Evolutionary conservation across 2,888 invertebrate species (phyloP).

Genomic region (Scaeva pyrastri): DNA sequence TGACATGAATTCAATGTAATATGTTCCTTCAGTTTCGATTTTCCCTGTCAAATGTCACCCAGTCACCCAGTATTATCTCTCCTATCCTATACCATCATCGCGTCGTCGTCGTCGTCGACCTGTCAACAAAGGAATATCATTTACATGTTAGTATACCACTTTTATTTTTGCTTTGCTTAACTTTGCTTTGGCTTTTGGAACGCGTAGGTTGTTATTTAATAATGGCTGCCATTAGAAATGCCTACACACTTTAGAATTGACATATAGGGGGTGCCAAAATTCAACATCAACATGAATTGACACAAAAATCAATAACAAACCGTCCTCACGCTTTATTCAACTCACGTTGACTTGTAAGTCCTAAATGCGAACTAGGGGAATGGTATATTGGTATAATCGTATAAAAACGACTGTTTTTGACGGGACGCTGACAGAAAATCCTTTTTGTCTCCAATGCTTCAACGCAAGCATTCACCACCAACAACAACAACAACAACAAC

Average conservation of each 20-base stretch:
- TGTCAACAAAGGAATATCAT: slow-evolving; percentile 70
- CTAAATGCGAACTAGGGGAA: neutral
- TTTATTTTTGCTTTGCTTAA: neutral
- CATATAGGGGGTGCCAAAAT: slow-evolving; percentile 35
- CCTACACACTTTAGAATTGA: slow-evolving; percentile 39
- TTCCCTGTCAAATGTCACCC: slow-evolving; percentile 64
- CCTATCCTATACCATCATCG: neutral
- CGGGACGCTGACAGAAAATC: slow-evolving; percentile 56
- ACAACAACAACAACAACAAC: slow-evolving; percentile 1
- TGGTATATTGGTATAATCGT: neutral
- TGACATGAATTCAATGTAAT: slow-evolving; percentile 59
- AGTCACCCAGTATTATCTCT: neutral
- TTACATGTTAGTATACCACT: slow-evolving; percentile 49
- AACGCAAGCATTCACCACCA: neutral
- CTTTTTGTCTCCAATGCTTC: slow-evolving; percentile 28
- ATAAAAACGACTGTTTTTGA: slow-evolving; percentile 45
- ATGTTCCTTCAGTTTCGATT: neutral
- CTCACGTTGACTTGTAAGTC: slow-evolving; percentile 33
- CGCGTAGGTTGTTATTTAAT: slow-evolving; percentile 53
- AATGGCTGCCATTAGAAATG: slow-evolving; percentile 58
- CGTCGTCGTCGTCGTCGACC: neutral
- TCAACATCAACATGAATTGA: slow-evolving; percentile 51
- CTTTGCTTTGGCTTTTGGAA: too few species aligned
- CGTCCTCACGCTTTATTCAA: slow-evolving; percentile 52
- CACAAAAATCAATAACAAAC: slow-evolving; percentile 72